Conservation (phyloP, 2,888 invertebrate species). For the Dysmachus trigonus region DNA sequence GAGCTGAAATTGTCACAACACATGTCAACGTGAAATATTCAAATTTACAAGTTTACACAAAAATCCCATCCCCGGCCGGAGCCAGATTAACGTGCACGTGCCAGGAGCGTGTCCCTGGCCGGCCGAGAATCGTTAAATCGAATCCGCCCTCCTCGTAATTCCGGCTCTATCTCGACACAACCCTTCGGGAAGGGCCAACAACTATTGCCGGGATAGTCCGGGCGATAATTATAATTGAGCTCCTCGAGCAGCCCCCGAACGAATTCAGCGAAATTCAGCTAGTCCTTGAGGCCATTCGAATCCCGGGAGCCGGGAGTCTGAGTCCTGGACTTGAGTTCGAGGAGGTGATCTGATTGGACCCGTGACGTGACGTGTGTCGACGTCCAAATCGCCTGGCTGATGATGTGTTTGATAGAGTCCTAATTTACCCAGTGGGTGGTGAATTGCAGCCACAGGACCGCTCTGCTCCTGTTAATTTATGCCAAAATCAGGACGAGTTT, state of each 20-base stretch:
- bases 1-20: constrained; percentile 42
- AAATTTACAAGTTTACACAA: constrained; percentile 42
- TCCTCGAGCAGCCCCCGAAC: not conserved
- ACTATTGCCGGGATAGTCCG: constrained; percentile 7
- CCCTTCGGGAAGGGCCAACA: constrained; percentile 4
- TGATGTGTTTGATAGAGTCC: constrained; percentile 53
- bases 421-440: constrained; percentile 54
- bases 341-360: constrained; percentile 30
- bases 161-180: not conserved
- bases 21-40: constrained; percentile 44
- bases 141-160: constrained; percentile 6
- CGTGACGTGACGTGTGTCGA: constrained; percentile 11
- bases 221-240: constrained; percentile 42
- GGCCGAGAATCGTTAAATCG: constrained; percentile 38
- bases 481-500: constrained; percentile 53
- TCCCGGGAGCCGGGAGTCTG: too few relatives aligned
- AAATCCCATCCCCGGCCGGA: constrained; percentile 27
- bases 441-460: constrained; percentile 47
- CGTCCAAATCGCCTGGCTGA: constrained; percentile 27
- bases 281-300: constrained; percentile 1
- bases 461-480: constrained; percentile 52
- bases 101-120: constrained; percentile 16
- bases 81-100: constrained; percentile 41
- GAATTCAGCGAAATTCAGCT: not conserved
- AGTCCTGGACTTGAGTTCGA: constrained; percentile 12